Evolutionary conservation across 2,888 invertebrate genomes (phyloP), one percentile per base, ranked within the genome.

Genomic region (Petrophora chlorosata): DNA sequence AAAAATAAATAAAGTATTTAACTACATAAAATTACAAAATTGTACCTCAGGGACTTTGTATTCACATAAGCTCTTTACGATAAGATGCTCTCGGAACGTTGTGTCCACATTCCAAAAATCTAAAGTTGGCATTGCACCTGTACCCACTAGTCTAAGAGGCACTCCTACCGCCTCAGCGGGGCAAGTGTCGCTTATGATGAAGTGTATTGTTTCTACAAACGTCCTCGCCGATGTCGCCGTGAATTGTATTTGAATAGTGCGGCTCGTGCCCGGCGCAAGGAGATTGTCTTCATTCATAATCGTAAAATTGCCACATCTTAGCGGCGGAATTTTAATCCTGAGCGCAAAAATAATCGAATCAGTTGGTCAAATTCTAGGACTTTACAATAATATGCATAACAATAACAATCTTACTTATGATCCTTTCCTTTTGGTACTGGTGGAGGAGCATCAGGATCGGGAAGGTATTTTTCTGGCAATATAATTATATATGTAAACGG

Each of bases 71-170:
- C 76, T 82, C 62, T 92, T 88, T 0, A 92, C 90, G 47, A 93
- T 84, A 12, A 91, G 82, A 62, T 92, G 92, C 69, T 93, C 92
- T 49, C 88, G 85, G 66, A 94, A 94, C 0, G 94, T 92, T 2
- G 83, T 87, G 40, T 91, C 85, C 13, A 91, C 69, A 67, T 93
- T 91, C 69, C 87, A 80, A 45, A 93, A 91, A 65, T 93, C 91
- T 42, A 93, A 67, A 5, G 76, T 77, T 0, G 94, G 93, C 63
- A 92, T 77, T n/a, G 90, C 91, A 13, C 92, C 92, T 9, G 87
- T 88, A 2, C 91, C 92, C 1, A 85, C 81, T 3, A 94, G 64
- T 25, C 61, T 84, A 0, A 93, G 62, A 1, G 77, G 79, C 32
- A 88, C 90, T 0, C 92, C 92, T 10, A 84, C 66, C 9, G 82